These are phyloP conservation scores for Megalonaias nervosa DNA, from an alignment of 1,140 invertebrate species.

Conservation along the genomic window DNA sequence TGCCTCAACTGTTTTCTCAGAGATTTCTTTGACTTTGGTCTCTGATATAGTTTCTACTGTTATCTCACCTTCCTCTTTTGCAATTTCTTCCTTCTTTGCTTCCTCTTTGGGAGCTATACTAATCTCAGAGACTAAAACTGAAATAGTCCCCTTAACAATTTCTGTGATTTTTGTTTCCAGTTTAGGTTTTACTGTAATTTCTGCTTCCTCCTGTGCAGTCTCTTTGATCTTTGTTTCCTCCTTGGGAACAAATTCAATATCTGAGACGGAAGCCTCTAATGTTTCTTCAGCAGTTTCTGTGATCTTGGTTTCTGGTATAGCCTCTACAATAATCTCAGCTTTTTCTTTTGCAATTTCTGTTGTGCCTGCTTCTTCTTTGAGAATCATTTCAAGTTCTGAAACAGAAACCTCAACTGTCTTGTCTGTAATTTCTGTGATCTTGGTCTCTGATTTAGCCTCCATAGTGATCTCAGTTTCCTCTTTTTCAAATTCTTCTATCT, in stretches of 20 bases:
- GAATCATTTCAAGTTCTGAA: background rate
- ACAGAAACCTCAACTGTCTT: background rate
- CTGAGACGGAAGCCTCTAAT: conserved; percentile 2
- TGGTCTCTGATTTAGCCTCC: background rate
- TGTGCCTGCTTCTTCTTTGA: conserved; percentile 6
- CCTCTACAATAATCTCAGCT: background rate
- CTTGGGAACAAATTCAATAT: background rate
- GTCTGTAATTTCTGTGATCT: background rate
- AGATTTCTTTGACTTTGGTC: background rate
- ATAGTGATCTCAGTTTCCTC: background rate
- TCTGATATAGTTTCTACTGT: background rate
- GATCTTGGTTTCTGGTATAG: background rate
- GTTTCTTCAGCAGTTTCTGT: background rate
- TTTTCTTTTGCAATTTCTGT: conserved; percentile 11
- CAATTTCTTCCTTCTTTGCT: background rate
- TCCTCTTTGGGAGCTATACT: background rate
- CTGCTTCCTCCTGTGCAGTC: background rate
- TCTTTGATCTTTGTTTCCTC: background rate
- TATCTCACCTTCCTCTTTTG: background rate
- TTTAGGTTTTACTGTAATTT: background rate
- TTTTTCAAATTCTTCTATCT: conserved; percentile 15
- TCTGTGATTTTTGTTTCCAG: background rate
- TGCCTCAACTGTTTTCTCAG: conserved; percentile 6
- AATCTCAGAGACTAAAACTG: background rate
- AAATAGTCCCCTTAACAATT: background rate